phyloP scores from a whole-genome alignment of 2,113 vertebrate species.

The Zapornia atra region DNA sequence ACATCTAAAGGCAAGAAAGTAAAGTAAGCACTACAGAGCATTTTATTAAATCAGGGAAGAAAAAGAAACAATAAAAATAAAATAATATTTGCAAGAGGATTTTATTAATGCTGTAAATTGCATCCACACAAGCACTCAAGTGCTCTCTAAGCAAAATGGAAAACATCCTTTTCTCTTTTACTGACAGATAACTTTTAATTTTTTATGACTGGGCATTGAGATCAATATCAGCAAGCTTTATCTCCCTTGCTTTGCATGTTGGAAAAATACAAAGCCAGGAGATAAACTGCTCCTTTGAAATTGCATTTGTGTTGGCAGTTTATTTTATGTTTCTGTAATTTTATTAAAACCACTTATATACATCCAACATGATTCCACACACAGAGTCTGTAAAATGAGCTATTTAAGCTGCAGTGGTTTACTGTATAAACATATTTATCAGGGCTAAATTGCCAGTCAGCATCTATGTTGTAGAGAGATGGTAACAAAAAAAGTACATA shows the following conservation, averaged over 20 bases:
- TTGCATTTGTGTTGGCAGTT: slow-evolving; percentile 25
- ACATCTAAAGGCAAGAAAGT: background rate
- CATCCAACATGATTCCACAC: slow-evolving; percentile 12
- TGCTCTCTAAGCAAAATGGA: slow-evolving; percentile 48
- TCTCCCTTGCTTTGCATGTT: slow-evolving; percentile 22
- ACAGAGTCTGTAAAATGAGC: slow-evolving; percentile 27
- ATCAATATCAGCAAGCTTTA: slow-evolving; percentile 57
- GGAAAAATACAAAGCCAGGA: slow-evolving; percentile 40
- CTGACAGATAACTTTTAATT: slow-evolving; percentile 61
- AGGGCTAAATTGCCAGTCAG: slow-evolving; percentile 26
- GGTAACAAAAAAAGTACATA: background rate
- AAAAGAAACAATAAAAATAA: slow-evolving; percentile 13
- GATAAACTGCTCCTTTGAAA: slow-evolving; percentile 44
- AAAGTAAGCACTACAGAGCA: background rate
- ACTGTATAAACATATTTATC: slow-evolving; percentile 36
- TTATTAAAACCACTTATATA: slow-evolving; percentile 63
- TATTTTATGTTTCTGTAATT: slow-evolving; percentile 62
- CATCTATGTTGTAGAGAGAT: background rate
- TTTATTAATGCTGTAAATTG: slow-evolving; percentile 69
- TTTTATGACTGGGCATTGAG: slow-evolving; percentile 54
- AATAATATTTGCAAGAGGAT: slow-evolving; percentile 13
- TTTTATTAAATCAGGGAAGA: slow-evolving; percentile 4
- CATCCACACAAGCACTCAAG: slow-evolving; percentile 4
- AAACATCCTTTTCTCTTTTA: slow-evolving; percentile 45
- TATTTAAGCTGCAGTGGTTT: slow-evolving; percentile 24